phyloP scores from a whole-genome alignment of 2,888 invertebrate genomes.

The Chrysolina americana region DNA sequence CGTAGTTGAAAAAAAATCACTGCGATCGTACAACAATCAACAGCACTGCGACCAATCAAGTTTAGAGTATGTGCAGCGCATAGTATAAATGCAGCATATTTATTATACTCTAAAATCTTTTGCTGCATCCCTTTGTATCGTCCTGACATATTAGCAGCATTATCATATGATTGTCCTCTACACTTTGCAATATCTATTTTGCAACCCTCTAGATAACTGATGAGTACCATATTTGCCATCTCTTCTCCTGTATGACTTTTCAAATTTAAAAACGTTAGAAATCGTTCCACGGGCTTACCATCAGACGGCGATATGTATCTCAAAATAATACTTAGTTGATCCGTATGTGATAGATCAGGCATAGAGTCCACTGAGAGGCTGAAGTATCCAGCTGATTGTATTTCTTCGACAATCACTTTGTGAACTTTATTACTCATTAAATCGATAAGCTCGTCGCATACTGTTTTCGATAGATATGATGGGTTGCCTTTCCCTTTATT shows the following conservation, averaged over 20 bases:
- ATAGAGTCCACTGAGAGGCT: neutral
- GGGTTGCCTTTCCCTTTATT: neutral
- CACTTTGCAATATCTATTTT: no score
- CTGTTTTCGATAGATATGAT: neutral
- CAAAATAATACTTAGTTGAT: no score
- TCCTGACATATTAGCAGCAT: slow-evolving; percentile 4
- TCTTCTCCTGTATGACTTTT: neutral
- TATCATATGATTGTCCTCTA: slow-evolving; percentile 13
- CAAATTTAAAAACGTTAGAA: neutral
- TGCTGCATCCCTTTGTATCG: neutral
- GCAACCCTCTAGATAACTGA: no score
- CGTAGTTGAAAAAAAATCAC: neutral
- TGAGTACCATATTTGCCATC: no score
- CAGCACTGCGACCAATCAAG: neutral
- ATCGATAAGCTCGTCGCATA: neutral
- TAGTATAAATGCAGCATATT: neutral
- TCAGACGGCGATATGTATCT: no score
- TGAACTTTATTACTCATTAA: no score
- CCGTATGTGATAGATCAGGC: neutral
- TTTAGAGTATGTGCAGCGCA: slow-evolving; percentile 7
- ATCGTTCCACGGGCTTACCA: no score
- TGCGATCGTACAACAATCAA: neutral
- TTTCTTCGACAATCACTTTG: no score
- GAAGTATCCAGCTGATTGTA: no score
- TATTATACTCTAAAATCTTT: neutral